These are phyloP conservation scores for Melinaea marsaeus DNA, from an alignment of 2,888 invertebrate genomes.

Conservation along the genomic window DNA sequence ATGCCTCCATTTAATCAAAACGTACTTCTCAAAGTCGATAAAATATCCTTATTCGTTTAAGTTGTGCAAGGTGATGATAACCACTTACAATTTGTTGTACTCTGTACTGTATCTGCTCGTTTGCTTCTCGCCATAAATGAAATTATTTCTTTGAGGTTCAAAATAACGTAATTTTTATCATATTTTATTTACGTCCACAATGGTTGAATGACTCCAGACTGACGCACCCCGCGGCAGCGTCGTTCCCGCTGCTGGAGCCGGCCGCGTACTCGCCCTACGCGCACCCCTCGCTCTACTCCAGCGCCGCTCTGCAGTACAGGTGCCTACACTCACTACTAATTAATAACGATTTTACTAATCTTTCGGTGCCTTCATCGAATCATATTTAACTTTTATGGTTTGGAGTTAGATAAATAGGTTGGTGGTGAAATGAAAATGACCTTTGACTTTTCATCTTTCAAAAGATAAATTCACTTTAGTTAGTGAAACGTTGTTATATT, in stretches of 20 bases:
- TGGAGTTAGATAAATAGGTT: too few relatives aligned
- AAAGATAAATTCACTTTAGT: too few relatives aligned
- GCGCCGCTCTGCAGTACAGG: conserved; percentile 75
- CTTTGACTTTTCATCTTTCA: too few relatives aligned
- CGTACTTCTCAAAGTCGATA: conserved; percentile 2
- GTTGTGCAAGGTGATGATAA: too few relatives aligned
- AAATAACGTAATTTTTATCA: too few relatives aligned
- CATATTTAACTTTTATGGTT: too few relatives aligned
- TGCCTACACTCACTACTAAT: conserved; percentile 28
- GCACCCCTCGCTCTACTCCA: conserved; percentile 76
- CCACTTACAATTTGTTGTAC: too few relatives aligned
- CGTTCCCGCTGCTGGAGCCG: conserved; percentile 70
- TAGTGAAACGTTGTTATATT: too few relatives aligned
- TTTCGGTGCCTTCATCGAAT: not conserved
- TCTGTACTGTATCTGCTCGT: too few relatives aligned
- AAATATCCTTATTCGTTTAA: too few relatives aligned
- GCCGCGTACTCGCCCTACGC: conserved; percentile 70
- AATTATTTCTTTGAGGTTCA: not conserved
- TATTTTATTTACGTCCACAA: too few relatives aligned
- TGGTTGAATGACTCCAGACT: conserved; percentile 54
- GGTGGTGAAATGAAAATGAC: too few relatives aligned
- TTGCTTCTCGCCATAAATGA: not conserved
- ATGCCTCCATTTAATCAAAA: not conserved
- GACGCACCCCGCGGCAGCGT: conserved; percentile 72
- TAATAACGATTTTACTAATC: not conserved